Percentiles rank a stretch among this genome's conserved stretches.
phyloP scores from a whole-genome alignment of 1,140 invertebrate species.

The Asbolus verrucosus region DNA sequence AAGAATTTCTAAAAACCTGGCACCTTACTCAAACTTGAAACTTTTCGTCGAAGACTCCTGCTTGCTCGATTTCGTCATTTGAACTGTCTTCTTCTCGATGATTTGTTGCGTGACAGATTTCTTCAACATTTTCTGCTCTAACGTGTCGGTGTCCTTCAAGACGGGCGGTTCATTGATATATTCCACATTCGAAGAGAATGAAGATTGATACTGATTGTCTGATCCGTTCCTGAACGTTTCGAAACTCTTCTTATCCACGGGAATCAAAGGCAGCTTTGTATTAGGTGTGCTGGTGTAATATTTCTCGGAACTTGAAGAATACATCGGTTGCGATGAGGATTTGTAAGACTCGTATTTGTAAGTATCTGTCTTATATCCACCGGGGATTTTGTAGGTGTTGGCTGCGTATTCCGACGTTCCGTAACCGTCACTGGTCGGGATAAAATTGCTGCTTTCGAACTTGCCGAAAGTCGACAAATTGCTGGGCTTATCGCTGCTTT shows the following conservation, averaged over 20 bases:
- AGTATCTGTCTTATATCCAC: constrained; percentile 60
- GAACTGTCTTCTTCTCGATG: constrained; percentile 68
- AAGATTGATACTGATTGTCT: constrained; percentile 54
- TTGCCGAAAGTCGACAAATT: constrained; percentile 4
- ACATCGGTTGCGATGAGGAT: constrained; percentile 55
- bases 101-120: constrained; percentile 68
- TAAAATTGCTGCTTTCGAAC: neutral
- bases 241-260: constrained; percentile 52
- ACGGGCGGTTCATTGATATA: constrained; percentile 64
- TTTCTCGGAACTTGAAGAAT: constrained; percentile 66
- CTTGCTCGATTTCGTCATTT: constrained; percentile 66
- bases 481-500: constrained; percentile 2
- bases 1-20: neutral
- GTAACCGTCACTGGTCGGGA: constrained; percentile 52
- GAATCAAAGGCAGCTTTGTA: constrained; percentile 56
- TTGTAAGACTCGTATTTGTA: constrained; percentile 62
- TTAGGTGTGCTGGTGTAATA: constrained; percentile 65
- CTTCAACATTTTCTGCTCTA: constrained; percentile 68
- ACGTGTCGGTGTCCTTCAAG: constrained; percentile 63
- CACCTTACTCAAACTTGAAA: constrained; percentile 67
- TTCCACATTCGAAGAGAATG: constrained; percentile 64
- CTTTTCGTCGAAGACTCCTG: constrained; percentile 68
- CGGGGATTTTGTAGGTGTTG: constrained; percentile 62
- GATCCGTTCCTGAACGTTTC: constrained; percentile 59
- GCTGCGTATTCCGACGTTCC: constrained; percentile 59